A percentile compares a stretch with the other conserved stretches of the same genome.
phyloP scores from a whole-genome alignment of 1,140 invertebrate genomes.

The Ruditapes philippinarum region DNA sequence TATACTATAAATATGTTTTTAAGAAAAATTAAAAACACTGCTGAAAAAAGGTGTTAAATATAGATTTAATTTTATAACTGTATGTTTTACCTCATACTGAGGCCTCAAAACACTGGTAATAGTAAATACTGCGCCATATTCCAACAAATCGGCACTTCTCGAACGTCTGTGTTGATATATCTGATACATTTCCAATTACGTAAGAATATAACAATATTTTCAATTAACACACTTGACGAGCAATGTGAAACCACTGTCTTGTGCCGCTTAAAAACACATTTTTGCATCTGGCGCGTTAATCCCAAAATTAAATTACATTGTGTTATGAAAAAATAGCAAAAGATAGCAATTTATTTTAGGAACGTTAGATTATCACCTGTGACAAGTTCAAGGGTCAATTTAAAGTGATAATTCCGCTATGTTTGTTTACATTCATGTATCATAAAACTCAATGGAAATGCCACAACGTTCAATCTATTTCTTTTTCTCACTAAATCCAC shows the following conservation, averaged over 20 bases:
- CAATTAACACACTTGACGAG: too few species aligned
- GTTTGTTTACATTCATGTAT: conserved; percentile 10
- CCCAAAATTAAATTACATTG: too few species aligned
- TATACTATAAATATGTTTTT: too few species aligned
- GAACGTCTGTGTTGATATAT: background rate
- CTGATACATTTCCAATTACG: background rate
- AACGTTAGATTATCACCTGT: background rate
- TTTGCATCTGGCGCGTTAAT: too few species aligned
- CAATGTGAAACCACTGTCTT: too few species aligned
- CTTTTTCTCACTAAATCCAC: background rate
- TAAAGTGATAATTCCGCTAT: background rate
- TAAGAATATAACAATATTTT: too few species aligned
- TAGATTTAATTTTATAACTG: too few species aligned
- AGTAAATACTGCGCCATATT: background rate
- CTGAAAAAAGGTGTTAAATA: too few species aligned
- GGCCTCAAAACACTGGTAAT: conserved; percentile 8
- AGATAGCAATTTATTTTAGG: background rate
- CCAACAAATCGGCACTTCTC: background rate
- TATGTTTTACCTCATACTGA: conserved; percentile 29
- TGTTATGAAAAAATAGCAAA: too few species aligned
- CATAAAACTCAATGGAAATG: background rate
- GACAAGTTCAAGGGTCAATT: conserved; percentile 8
- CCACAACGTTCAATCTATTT: background rate
- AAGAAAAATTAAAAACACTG: too few species aligned
- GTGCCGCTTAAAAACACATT: too few species aligned